phyloP scores from a whole-genome alignment of 2,113 vertebrate species.

The human (Homo sapiens) region DNA sequence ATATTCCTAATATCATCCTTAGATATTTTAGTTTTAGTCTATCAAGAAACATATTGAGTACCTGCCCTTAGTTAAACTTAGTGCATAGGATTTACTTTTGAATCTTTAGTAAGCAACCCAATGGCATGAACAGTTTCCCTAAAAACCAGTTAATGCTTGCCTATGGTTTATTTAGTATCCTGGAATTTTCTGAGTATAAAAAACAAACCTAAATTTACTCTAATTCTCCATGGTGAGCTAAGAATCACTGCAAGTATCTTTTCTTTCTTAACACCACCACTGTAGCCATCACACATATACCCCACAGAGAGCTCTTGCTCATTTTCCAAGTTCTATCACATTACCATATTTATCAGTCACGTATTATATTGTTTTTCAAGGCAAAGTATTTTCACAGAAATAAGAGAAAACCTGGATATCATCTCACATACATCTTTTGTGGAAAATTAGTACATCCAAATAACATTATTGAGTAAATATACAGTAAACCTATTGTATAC shows the following conservation, averaged over 20 bases:
- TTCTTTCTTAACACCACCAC: background rate
- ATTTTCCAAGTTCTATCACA: background rate
- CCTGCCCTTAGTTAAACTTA: background rate
- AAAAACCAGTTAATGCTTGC: background rate
- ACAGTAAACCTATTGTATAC: background rate
- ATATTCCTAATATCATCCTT: background rate
- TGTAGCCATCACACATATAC: background rate
- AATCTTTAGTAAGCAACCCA: background rate
- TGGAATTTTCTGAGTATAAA: background rate
- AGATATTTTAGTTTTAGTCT: slow-evolving; percentile 5
- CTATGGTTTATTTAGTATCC: background rate
- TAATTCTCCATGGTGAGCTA: background rate
- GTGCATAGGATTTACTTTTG: background rate
- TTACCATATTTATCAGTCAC: background rate
- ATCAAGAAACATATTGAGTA: background rate
- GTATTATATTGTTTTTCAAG: background rate
- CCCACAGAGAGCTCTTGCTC: background rate
- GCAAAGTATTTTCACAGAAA: background rate
- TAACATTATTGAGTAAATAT: background rate
- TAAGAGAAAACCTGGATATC: background rate
- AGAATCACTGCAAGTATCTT: background rate
- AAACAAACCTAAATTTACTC: background rate
- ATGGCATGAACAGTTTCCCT: background rate
- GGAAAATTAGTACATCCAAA: background rate
- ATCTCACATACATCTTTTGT: background rate